Evolutionary conservation across 2,797 vertebrate genomes (phyloP).

Genomic region (Hoplostethus mediterraneus): DNA sequence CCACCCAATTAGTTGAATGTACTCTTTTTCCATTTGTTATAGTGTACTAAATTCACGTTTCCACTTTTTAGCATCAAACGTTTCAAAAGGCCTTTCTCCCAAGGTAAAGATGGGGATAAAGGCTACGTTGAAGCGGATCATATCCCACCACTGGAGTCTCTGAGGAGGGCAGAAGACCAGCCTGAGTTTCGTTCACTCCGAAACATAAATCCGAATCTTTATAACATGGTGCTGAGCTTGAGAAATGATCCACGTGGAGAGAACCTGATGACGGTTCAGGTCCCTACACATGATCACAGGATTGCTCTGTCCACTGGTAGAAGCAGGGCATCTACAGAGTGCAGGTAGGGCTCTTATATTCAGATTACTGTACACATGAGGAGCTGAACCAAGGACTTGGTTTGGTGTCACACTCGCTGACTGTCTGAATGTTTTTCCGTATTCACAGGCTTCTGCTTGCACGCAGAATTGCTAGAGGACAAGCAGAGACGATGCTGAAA

Average conservation of each 20-base stretch:
- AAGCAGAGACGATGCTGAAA: not conserved
- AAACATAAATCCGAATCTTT: not conserved
- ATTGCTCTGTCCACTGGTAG: not conserved
- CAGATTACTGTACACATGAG: not conserved
- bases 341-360: not conserved
- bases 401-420: no score
- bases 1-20: no score
- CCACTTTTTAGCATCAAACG: not conserved
- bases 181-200: not conserved
- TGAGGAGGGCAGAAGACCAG: not conserved
- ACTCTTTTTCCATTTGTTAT: no score
- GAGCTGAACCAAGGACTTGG: no score
- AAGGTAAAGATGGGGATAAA: no score
- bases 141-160: not conserved
- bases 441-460: conserved; percentile 9
- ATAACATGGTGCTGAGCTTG: not conserved
- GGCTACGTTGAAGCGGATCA: no score
- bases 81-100: not conserved
- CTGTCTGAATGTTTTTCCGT: not conserved
- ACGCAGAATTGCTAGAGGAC: conserved; percentile 5
- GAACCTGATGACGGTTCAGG: conserved; percentile 5
- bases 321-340: not conserved
- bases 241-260: not conserved
- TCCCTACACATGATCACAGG: conserved; percentile 11
- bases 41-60: not conserved